phyloP scores from a whole-genome alignment of 2,113 vertebrate species.

The Globicephala melas region DNA sequence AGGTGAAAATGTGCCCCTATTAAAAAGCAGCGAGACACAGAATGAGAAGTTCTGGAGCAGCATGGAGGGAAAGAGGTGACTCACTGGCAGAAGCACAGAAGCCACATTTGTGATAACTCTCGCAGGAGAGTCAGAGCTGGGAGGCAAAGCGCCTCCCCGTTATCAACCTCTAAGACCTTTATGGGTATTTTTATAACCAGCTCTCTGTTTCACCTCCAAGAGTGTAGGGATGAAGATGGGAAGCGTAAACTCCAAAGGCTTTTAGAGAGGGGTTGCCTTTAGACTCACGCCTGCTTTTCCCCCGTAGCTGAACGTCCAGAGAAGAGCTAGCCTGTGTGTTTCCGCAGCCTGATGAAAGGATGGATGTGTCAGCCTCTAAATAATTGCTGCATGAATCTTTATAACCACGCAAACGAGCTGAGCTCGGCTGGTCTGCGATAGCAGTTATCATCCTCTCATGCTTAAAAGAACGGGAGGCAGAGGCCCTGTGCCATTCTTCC shows the following conservation, averaged over 20 bases:
- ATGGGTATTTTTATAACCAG: neutral
- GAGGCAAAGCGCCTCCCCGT: neutral
- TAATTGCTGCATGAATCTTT: slow-evolving; percentile 56
- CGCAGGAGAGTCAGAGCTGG: neutral
- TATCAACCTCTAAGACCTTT: neutral
- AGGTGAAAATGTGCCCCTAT: neutral
- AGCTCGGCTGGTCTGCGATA: neutral
- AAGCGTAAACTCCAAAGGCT: neutral
- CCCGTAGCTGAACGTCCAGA: neutral
- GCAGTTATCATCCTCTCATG: neutral
- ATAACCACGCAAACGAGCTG: slow-evolving; percentile 23
- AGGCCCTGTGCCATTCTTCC: neutral
- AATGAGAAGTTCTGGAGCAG: neutral
- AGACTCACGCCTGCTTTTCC: neutral
- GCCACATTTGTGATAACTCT: neutral
- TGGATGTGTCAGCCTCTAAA: neutral
- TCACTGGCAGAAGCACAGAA: neutral
- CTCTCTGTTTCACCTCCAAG: neutral
- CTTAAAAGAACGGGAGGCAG: slow-evolving; percentile 50
- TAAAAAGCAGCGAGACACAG: neutral
- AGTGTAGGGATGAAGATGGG: neutral
- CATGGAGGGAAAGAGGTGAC: neutral
- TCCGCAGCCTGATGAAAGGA: slow-evolving; percentile 10
- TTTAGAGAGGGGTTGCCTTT: neutral
- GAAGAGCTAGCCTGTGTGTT: neutral